Evolutionary conservation across 2,888 invertebrate species (phyloP), one percentile per base, ranked within the genome.

Genomic region (Odontocolon sp.): DNA sequence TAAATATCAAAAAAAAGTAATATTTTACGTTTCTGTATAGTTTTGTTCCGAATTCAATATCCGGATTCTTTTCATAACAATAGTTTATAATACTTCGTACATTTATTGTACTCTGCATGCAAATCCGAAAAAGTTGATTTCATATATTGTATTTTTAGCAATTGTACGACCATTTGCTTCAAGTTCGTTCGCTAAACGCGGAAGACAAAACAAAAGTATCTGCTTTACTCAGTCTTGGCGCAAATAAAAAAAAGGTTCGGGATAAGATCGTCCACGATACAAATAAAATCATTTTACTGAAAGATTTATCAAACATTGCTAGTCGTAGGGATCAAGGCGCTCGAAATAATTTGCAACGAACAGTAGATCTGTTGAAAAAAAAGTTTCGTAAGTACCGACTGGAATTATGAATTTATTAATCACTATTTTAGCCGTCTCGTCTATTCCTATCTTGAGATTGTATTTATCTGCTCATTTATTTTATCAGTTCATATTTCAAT

Each of bases 81-180:
- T 16, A 18, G 36, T 36, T 11, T 38, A 5, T 38, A 38, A 28
- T 28, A 11, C 14, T 40, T 26, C 23, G 18, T 2, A 21, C 16
- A 16, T 31, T 52, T 14, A 31, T 52, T 28, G 0, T 18, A 11
- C 3, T 38, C 6, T n/a, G n/a, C n/a, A n/a, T n/a, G n/a, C n/a
- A 5, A 11, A 1, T 38, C 9, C n/a, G n/a, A 1, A 38, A n/a
- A 2, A 1, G 14, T 38, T 38, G n/a, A 11, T 38, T 5, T 63
- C 16, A 66, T 52, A 6, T 18, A 52, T 54, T 23, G 5, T 9
- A 57, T 28, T 70, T 70, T 18, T 14, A 71, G 56, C 28, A 66
- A 52, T 50, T 78, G 33, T 75, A 59, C 33, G n/a, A 56, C 6
- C 69, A 67, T 52, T 40, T 54, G 9, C 70, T 71, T n/a, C 64